phyloP scores from a whole-genome alignment of 2,113 vertebrate genomes.

The Xiphophorus maculatus region DNA sequence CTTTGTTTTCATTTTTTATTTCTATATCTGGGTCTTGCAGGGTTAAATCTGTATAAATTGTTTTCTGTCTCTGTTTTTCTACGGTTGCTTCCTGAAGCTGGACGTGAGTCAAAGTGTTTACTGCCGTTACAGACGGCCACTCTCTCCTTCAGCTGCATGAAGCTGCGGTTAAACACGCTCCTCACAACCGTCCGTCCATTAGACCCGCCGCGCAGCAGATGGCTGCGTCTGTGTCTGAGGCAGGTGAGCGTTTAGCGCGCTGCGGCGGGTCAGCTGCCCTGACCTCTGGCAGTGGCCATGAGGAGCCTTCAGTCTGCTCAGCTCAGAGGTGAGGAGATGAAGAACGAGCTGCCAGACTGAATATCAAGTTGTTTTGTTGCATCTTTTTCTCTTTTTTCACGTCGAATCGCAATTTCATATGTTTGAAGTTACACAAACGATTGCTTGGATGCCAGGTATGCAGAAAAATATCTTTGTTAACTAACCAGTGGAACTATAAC shows the following conservation, averaged over 20 bases:
- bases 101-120: neutral
- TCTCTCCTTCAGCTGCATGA: constrained; percentile 3
- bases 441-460: too few relatives aligned
- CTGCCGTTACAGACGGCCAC: neutral
- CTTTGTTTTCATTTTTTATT: too few relatives aligned
- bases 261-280: constrained; percentile 8
- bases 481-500: too few relatives aligned
- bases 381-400: too few relatives aligned
- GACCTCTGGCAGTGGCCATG: constrained; percentile 7
- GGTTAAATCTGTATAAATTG: neutral
- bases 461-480: too few relatives aligned
- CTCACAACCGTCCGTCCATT: constrained; percentile 7
- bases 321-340: neutral
- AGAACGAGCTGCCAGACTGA: neutral
- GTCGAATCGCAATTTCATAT: too few relatives aligned
- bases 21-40: too few relatives aligned
- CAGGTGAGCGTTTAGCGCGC: constrained; percentile 26
- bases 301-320: constrained; percentile 8
- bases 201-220: constrained; percentile 20
- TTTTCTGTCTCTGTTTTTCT: neutral
- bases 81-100: neutral
- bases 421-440: too few relatives aligned
- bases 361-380: too few relatives aligned
- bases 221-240: constrained; percentile 12
- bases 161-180: neutral